Evolutionary conservation across 2,113 vertebrate species (phyloP), one percentile per base, ranked within the genome.

Genomic region (Solea senegalensis): DNA sequence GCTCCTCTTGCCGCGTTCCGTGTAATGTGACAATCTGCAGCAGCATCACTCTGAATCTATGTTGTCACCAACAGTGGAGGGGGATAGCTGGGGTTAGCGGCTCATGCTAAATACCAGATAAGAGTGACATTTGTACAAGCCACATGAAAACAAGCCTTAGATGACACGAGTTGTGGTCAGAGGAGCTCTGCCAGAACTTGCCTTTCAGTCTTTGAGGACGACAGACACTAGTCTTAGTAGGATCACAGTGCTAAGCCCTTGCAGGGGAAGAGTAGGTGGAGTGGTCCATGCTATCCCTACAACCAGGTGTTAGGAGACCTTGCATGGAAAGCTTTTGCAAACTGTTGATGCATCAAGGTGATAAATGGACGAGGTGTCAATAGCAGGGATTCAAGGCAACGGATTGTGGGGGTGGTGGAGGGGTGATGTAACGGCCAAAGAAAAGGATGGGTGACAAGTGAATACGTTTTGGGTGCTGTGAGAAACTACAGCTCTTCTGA

Each of bases 271-370:
- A 78, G 80, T 81, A 84, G 82, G 83, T 85, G 84, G 82, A 52
- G 15, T 51, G 65, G 55, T 61, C 43, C 67, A 72, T 83, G 78
- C 75, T 63, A 78, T 77, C 60, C 65, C 45, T 69, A 58, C 76
- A 84, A 84, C 84, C 86, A 86, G 85, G 84, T 81, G 81, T 88
- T 87, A 83, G 79, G 78, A 79, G 76, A 84, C 83, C 84, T 81
- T 64, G 74, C 80, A 70, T 87, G 84, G 65, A 84, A 91, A 91
- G 86, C 90, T 92, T 92, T 78, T 80, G 75, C 76, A 71, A 74
- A 73, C 81, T 76, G 77, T 71, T 74, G 83, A 85, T 87, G 79
- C 81, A 86, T 86, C 81, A 76, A 64, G 45, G 65, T 88, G 90
- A 93, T 87, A 69, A 74, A 92, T 89, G 80, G 67, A 81, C 58